phyloP scores from a whole-genome alignment of 2,113 vertebrate genomes.

The Strigops habroptila region DNA sequence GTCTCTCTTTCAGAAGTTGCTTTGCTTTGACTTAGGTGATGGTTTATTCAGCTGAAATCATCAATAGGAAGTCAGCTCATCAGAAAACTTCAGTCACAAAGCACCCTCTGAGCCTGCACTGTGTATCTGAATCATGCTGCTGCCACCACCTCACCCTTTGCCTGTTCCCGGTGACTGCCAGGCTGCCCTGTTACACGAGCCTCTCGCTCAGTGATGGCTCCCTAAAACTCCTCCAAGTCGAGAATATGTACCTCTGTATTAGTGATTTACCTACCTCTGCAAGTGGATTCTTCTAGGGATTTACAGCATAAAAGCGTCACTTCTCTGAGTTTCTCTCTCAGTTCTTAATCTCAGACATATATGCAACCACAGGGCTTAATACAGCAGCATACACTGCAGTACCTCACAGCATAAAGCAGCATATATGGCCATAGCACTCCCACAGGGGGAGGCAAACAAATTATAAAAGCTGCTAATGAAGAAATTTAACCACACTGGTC shows the following conservation, averaged over 20 bases:
- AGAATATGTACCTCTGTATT: not conserved
- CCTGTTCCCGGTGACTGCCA: not conserved
- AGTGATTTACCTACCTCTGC: not conserved
- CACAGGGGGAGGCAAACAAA: not conserved
- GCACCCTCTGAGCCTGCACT: not conserved
- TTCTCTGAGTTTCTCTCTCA: not conserved
- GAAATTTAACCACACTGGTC: not conserved
- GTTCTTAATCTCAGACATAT: not conserved
- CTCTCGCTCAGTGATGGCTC: accelerated
- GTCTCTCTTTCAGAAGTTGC: not conserved
- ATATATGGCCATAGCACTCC: not conserved
- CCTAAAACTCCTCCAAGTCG: not conserved
- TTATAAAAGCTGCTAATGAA: not conserved
- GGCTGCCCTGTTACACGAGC: not conserved
- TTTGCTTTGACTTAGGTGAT: not conserved
- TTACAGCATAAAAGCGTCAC: not conserved
- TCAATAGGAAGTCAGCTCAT: not conserved
- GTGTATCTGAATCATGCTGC: not conserved
- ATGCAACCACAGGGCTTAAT: not conserved
- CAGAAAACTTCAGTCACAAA: not conserved
- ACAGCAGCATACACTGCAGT: not conserved
- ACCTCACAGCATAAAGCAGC: not conserved
- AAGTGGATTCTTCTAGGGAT: not conserved
- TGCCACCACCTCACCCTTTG: not conserved
- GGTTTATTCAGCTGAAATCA: slow-evolving; percentile 4